These are phyloP conservation scores for Polia nebulosa DNA, from an alignment of 2,888 invertebrate genomes.

Conservation along the genomic window DNA sequence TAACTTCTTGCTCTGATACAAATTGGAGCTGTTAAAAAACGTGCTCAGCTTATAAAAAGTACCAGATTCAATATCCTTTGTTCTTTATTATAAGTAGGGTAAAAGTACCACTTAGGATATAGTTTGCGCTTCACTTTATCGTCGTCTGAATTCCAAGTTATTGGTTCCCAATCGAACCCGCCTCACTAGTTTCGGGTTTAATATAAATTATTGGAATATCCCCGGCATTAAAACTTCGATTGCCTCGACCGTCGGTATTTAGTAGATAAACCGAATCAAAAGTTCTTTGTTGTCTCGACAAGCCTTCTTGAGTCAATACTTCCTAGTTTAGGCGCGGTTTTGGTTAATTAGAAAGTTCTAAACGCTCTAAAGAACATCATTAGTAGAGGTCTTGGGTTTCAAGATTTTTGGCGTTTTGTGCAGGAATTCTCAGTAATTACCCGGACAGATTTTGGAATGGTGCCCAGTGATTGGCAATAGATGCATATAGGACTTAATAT, in stretches of 20 bases:
- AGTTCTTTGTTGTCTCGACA: constrained; percentile 34
- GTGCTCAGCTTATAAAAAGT: neutral
- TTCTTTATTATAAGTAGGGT: constrained; percentile 33
- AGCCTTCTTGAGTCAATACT: constrained; percentile 23
- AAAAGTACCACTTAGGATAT: constrained; percentile 34
- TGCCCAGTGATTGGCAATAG: constrained; percentile 32
- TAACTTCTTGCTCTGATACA: too few species aligned
- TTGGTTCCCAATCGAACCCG: constrained; percentile 49
- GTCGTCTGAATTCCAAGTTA: constrained; percentile 49
- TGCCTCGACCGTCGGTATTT: constrained; percentile 31
- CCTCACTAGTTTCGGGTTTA: constrained; percentile 52
- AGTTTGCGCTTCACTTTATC: constrained; percentile 51
- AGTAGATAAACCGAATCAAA: constrained; percentile 42
- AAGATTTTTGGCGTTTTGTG: constrained; percentile 17
- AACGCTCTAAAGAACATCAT: constrained; percentile 3
- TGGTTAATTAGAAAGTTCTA: constrained; percentile 31
- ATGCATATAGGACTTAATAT: constrained; percentile 18
- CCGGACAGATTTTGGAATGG: constrained; percentile 20
- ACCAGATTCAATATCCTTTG: constrained; percentile 30
- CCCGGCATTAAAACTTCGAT: constrained; percentile 49
- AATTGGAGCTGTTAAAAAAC: neutral
- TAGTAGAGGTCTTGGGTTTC: constrained; percentile 2
- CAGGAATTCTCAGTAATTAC: constrained; percentile 1
- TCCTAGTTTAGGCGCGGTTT: neutral
- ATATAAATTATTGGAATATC: constrained; percentile 59